Conservation (phyloP, 2,797 vertebrate genomes). For the Parauchenoglanis ngamensis region DNA sequence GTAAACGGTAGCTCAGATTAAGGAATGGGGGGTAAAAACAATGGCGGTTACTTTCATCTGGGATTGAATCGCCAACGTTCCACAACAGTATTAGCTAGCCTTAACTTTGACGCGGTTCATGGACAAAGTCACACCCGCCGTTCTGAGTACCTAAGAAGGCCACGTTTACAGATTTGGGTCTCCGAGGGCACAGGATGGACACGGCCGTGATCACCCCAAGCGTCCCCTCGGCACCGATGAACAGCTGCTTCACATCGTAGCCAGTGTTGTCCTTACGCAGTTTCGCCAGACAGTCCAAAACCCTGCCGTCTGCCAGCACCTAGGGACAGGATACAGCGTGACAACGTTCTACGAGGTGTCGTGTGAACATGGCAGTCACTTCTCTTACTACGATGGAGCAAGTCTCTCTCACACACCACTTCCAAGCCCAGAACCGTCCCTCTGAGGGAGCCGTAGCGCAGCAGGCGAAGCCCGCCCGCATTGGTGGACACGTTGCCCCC, state of each 20-base stretch:
- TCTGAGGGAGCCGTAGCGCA: constrained; percentile 89
- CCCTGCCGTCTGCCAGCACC: constrained; percentile 87
- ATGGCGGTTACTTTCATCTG: background rate
- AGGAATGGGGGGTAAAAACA: no score
- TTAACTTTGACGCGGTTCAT: no score
- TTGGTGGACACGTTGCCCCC: constrained; percentile 96
- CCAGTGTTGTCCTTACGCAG: constrained; percentile 95
- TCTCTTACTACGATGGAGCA: background rate
- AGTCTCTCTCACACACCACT: constrained; percentile 78
- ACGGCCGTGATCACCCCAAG: constrained; percentile 90
- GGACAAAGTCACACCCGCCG: background rate
- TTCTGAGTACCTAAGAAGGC: constrained; percentile 84
- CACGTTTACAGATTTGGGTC: constrained; percentile 85
- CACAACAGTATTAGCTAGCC: no score
- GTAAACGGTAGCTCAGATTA: background rate
- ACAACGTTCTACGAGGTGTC: no score
- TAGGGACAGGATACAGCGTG: constrained; percentile 55
- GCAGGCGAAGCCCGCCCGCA: constrained; percentile 87
- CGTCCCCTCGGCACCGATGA: constrained; percentile 95
- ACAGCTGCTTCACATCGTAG: constrained; percentile 97
- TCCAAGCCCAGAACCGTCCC: constrained; percentile 92
- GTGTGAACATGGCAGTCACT: background rate
- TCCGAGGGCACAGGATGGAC: constrained; percentile 88
- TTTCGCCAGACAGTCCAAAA: constrained; percentile 83
- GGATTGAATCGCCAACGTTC: no score